Percentiles rank a stretch among this genome's conserved stretches.
Conservation (phyloP, 2,113 vertebrate species). For the Anas platyrhynchos region DNA sequence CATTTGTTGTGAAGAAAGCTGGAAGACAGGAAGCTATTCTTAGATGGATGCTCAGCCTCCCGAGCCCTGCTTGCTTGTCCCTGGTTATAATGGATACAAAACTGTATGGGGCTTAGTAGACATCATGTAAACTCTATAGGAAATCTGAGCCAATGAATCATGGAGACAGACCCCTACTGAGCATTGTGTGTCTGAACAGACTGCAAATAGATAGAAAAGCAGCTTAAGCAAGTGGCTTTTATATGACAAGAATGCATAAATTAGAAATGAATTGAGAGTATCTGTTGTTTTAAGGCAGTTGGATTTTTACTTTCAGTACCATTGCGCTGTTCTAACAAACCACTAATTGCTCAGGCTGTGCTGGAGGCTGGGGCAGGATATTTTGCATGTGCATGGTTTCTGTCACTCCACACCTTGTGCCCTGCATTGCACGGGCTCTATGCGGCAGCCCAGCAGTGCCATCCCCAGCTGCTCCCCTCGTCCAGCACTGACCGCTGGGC, state of each 20-base stretch:
- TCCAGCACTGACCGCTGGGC: neutral
- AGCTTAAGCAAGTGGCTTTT: conserved; percentile 78
- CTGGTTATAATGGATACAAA: conserved; percentile 83
- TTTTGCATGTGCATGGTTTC: neutral
- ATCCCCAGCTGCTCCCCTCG: rapidly evolving
- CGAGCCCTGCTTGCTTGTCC: conserved; percentile 77
- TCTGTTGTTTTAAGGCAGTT: conserved; percentile 68
- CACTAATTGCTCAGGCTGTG: conserved; percentile 30
- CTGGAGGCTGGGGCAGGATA: neutral
- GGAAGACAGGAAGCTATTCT: conserved; percentile 74
- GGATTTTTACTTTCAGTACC: conserved; percentile 3
- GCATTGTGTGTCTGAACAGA: conserved; percentile 80
- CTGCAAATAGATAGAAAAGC: conserved; percentile 79
- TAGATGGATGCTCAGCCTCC: conserved; percentile 76
- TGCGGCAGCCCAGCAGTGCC: rapidly evolving
- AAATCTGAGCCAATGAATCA: conserved; percentile 84
- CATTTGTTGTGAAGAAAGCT: conserved; percentile 76
- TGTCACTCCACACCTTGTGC: neutral
- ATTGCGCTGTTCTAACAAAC: conserved; percentile 8
- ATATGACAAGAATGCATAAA: conserved; percentile 73
- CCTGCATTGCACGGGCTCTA: neutral
- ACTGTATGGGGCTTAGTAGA: conserved; percentile 80
- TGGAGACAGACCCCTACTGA: conserved; percentile 78
- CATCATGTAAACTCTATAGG: conserved; percentile 83
- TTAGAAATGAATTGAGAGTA: conserved; percentile 70